Evolutionary conservation across 2,113 vertebrate species (phyloP).

Genomic region (Scolopax mira): DNA sequence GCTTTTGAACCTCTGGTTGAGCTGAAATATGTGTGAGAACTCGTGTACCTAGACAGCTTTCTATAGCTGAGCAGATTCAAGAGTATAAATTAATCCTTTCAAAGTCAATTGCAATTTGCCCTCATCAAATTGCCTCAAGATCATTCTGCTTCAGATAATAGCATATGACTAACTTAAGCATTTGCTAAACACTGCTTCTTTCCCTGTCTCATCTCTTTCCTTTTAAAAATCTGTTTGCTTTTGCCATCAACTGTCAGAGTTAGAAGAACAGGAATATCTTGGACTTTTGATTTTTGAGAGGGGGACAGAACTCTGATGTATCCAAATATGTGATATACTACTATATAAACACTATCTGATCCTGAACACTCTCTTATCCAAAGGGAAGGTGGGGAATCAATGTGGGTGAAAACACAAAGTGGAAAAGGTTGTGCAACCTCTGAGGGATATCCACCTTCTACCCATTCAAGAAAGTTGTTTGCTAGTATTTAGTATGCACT

Average conservation of each 20-base stretch:
- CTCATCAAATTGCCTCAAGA: slow-evolving; percentile 1
- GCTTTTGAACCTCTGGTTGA: background rate
- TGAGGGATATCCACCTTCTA: background rate
- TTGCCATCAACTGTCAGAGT: background rate
- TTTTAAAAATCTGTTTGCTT: background rate
- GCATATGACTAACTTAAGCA: background rate
- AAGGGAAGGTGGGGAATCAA: background rate
- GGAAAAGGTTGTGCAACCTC: background rate
- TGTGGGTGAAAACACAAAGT: background rate
- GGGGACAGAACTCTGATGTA: background rate
- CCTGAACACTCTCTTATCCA: background rate
- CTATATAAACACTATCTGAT: background rate
- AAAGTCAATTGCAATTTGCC: slow-evolving; percentile 21
- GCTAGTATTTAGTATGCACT: background rate
- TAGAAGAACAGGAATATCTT: background rate
- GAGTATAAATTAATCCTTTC: slow-evolving; percentile 39
- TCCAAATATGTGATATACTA: background rate
- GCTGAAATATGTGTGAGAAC: background rate
- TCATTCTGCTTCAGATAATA: background rate
- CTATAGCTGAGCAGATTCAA: background rate
- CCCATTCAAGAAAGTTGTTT: background rate
- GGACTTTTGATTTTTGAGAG: background rate
- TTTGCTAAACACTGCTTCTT: background rate
- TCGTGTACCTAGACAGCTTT: background rate
- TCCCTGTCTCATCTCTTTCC: background rate